Base-by-base conservation (phyloP, 2,888 invertebrate species). In the Gymnocheta viridis region DNA sequence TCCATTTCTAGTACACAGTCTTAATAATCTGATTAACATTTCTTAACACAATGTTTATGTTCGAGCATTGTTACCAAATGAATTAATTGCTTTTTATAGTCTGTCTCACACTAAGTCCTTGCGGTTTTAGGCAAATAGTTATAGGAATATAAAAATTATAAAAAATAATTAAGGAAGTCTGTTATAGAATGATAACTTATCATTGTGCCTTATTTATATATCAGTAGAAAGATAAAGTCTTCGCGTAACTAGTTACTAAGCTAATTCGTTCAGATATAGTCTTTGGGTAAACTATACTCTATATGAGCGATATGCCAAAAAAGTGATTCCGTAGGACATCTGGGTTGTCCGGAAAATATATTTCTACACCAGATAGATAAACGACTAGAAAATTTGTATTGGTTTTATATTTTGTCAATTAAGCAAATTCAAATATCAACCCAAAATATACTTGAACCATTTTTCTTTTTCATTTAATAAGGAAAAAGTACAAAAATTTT, bases 21-120 rank as follows among this genome's bases (percentile, higher is more conserved):
- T 22, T 32, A 73, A 69, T 62, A 67, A 67, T 51, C 60, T 54
- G 67, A 81, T 74, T 74, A 74, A 74, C 41, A 74, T 69, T 74
- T 60, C 62, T 74, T 29, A 60, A 49, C 41, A 58, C 29, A 44
- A 60, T 60, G 51, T 69, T 60, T 58, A 27, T 69, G 60, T 51
- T 69, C 27, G 9, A 69, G 29, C 47, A 54, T 47, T 58, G 14
- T 49, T 69, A 19, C 5, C 24, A 62, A 73, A 73, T 38, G 24
- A 38, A 51, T 51, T 64, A 32, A 58, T 58, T 19, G 12, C 12
- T 41, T 51, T n/a, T 51, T 32, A 22, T n/a, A 35, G 24, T 12
- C 14, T 51, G 51, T 5, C 14, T 24, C 49, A 22, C 9, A 49
- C 24, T 24, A 22, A 12, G 22, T 10, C 24, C 12, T 49, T 22